Percentiles rank a stretch among this genome's conserved stretches.
Evolutionary conservation across 2,888 invertebrate species (phyloP).

Genomic region (Drosophila ochracea): DNA sequence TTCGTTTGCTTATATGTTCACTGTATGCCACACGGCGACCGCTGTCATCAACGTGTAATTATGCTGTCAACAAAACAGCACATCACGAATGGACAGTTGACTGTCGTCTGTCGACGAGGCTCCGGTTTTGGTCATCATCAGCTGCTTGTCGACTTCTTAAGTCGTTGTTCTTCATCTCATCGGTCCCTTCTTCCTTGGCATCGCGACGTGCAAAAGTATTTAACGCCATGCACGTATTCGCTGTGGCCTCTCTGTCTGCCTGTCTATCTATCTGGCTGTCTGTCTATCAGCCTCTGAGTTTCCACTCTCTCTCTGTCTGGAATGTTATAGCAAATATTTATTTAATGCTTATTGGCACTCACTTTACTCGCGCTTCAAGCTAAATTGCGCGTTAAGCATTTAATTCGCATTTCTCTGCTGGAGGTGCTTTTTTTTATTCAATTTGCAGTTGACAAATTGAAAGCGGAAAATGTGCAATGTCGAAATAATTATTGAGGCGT

Average conservation of each 20-base stretch:
- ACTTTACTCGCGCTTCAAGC: conserved; percentile 56
- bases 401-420: conserved; percentile 30
- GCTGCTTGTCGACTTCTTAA: conserved; percentile 47
- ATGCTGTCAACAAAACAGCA: conserved; percentile 77
- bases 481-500: conserved; percentile 39
- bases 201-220: conserved; percentile 69
- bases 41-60: conserved; percentile 70
- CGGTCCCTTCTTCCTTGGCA: conserved; percentile 7
- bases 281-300: conserved; percentile 18
- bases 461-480: conserved; percentile 39
- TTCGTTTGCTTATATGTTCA: conserved; percentile 38
- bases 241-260: conserved; percentile 7
- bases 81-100: conserved; percentile 40
- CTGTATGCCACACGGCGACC: conserved; percentile 7
- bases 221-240: conserved; percentile 60
- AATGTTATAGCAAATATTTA: conserved; percentile 69
- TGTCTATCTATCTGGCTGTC: neutral
- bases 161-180: conserved; percentile 3
- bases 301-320: conserved; percentile 32
- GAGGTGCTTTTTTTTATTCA: conserved; percentile 25
- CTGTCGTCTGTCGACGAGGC: conserved; percentile 9
- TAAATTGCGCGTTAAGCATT: conserved; percentile 79
- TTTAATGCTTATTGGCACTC: conserved; percentile 80
- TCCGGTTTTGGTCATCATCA: conserved; percentile 62
- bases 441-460: conserved; percentile 34